A percentile compares a stretch with the other conserved stretches of the same genome.
Evolutionary conservation across 2,888 invertebrate genomes (phyloP).

Genomic region (Scaptomyza reducta): DNA sequence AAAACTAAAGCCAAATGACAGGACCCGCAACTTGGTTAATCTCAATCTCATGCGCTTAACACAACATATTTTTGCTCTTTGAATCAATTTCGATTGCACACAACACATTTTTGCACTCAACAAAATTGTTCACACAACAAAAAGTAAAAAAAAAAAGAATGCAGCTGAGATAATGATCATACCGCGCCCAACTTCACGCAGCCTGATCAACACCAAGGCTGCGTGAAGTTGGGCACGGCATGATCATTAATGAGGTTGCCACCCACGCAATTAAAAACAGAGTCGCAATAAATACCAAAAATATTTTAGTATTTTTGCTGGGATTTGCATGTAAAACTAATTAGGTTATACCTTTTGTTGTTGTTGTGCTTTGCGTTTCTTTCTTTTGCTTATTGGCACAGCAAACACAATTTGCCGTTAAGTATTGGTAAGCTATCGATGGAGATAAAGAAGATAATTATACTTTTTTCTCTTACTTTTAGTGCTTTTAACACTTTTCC

Average conservation of each 20-base stretch:
- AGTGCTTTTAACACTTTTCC: constrained; percentile 59
- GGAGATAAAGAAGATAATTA: background rate
- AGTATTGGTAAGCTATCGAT: too few species aligned
- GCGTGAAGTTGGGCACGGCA: background rate
- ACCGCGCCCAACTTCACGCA: too few species aligned
- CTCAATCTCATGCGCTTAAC: constrained; percentile 31
- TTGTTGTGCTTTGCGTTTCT: too few species aligned
- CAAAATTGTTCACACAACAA: background rate
- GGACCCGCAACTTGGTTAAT: constrained; percentile 6
- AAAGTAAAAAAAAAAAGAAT: too few species aligned
- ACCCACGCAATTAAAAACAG: background rate
- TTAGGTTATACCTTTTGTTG: too few species aligned
- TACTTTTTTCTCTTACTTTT: constrained; percentile 1
- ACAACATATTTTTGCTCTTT: constrained; percentile 41
- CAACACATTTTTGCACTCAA: background rate
- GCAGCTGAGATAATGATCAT: too few species aligned
- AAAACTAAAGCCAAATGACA: constrained; percentile 55
- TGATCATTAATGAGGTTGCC: background rate
- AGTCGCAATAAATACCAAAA: too few species aligned
- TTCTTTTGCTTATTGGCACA: too few species aligned
- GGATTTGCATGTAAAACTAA: background rate
- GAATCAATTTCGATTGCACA: background rate
- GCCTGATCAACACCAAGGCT: too few species aligned
- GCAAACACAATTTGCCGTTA: too few species aligned
- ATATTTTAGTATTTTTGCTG: background rate